These are phyloP conservation scores for Pristionchus japonicus DNA, from an alignment of 2,888 invertebrate genomes.

Conservation along the genomic window DNA sequence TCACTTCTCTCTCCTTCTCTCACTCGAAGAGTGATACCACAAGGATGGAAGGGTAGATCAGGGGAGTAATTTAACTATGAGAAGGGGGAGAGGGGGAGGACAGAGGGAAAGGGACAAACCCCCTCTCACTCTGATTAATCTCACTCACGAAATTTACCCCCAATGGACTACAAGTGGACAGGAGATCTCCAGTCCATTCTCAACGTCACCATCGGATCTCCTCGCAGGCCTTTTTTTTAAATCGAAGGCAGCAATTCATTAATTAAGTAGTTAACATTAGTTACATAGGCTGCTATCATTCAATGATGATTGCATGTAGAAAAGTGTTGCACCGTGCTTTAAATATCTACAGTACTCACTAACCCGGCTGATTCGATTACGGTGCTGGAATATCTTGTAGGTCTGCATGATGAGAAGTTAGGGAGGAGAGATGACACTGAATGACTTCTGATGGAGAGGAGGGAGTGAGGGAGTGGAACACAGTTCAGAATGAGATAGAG, in stretches of 20 bases:
- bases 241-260: too few species aligned
- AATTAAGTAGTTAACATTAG: too few species aligned
- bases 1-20: neutral
- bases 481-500: neutral
- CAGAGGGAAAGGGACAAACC: neutral
- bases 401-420: constrained; percentile 30
- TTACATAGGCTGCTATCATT: too few species aligned
- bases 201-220: neutral
- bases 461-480: neutral
- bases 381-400: constrained; percentile 24
- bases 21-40: neutral
- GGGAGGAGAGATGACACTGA: neutral
- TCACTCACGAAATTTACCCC: neutral
- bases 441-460: neutral
- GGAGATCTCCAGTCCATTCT: neutral
- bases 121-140: constrained; percentile 15
- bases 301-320: neutral
- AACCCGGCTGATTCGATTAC: neutral
- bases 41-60: neutral
- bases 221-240: too few species aligned
- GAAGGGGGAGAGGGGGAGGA: neutral
- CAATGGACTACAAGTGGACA: neutral
- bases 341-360: neutral
- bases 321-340: neutral
- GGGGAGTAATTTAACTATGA: neutral